phyloP scores from a whole-genome alignment of 1,140 invertebrate genomes.

The Drosophila kepulauana region DNA sequence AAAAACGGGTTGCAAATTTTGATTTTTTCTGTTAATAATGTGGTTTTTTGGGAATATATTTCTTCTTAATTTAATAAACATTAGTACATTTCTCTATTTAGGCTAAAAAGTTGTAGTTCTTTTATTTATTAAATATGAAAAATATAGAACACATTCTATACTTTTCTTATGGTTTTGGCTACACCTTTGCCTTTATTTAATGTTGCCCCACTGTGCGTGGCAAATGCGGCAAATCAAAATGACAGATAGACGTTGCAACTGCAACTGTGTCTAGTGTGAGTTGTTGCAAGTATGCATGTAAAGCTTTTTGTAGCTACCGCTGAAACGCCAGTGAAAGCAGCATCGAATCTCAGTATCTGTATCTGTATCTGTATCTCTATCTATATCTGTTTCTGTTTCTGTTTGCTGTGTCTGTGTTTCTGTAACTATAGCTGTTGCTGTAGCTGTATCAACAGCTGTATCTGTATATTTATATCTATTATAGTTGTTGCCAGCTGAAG shows the following conservation, averaged over 20 bases:
- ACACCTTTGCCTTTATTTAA: not conserved
- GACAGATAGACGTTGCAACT: slow-evolving; percentile 63
- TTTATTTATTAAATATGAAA: too few species aligned
- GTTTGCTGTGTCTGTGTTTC: not conserved
- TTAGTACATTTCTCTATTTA: too few species aligned
- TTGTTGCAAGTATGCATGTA: slow-evolving; percentile 10
- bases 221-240: slow-evolving; percentile 73
- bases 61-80: too few species aligned
- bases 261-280: slow-evolving; percentile 29
- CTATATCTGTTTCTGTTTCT: slow-evolving; percentile 15
- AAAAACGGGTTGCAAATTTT: too few species aligned
- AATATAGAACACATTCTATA: too few species aligned
- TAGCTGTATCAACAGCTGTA: slow-evolving; percentile 19
- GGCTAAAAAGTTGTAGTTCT: too few species aligned
- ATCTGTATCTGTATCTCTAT: slow-evolving; percentile 21
- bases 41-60: too few species aligned
- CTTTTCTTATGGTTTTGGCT: too few species aligned
- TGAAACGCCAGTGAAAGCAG: slow-evolving; percentile 49
- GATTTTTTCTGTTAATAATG: too few species aligned
- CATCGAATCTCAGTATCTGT: slow-evolving; percentile 36
- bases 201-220: slow-evolving; percentile 48
- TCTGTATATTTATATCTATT: slow-evolving; percentile 13
- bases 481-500: slow-evolving; percentile 5
- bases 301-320: slow-evolving; percentile 39
- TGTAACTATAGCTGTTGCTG: slow-evolving; percentile 12